phyloP scores from a whole-genome alignment of 2,797 vertebrate species.

The Peromyscus eremicus region DNA sequence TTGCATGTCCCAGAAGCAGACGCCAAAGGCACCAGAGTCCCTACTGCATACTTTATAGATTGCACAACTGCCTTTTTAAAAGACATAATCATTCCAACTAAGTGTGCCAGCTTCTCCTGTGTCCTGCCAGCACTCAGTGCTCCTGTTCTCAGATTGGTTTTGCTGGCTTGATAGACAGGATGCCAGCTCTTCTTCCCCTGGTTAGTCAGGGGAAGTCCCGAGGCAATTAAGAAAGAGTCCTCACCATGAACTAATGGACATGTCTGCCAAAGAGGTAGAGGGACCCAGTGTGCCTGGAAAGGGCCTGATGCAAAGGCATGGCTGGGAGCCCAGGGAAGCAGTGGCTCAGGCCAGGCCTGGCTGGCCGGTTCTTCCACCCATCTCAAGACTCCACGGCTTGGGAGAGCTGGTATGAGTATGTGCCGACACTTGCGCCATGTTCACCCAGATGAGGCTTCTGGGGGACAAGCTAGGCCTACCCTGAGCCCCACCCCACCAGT shows the following conservation, averaged over 20 bases:
- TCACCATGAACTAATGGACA: not conserved
- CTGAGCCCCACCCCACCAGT: too few species aligned
- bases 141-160: not conserved
- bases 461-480: not conserved
- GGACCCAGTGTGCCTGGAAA: not conserved
- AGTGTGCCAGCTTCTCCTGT: not conserved
- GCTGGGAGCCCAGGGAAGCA: not conserved
- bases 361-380: not conserved
- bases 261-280: not conserved
- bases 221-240: not conserved
- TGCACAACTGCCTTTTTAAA: not conserved
- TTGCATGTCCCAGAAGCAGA: constrained; percentile 3
- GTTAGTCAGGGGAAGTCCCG: not conserved
- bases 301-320: not conserved
- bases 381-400: not conserved
- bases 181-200: not conserved
- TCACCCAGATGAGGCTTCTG: not conserved
- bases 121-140: not conserved
- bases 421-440: not conserved
- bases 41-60: not conserved
- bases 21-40: not conserved
- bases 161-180: not conserved
- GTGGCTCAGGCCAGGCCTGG: not conserved
- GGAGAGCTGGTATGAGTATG: not conserved
- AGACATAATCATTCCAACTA: not conserved